Conservation (phyloP, 2,888 invertebrate species). For the Hypsopygia costalis region DNA sequence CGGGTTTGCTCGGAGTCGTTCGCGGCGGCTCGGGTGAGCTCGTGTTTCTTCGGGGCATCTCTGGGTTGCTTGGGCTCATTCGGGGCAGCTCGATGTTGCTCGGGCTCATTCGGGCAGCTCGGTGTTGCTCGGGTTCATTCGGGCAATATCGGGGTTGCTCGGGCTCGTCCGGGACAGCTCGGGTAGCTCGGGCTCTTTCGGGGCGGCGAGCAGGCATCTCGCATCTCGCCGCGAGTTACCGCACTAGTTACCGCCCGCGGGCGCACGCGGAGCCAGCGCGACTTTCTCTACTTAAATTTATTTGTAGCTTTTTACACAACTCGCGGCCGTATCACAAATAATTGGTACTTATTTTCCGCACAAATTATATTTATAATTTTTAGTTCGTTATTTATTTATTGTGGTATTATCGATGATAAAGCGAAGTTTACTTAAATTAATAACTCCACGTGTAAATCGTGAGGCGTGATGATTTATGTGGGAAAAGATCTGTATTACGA, state of each 20-base stretch:
- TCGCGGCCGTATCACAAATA: constrained; percentile 20
- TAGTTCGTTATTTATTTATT: constrained; percentile 58
- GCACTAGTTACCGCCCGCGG: constrained; percentile 52
- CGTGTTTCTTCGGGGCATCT: too few relatives aligned
- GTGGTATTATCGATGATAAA: constrained; percentile 45
- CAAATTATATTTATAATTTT: constrained; percentile 53
- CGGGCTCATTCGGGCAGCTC: not conserved
- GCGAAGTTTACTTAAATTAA: constrained; percentile 71
- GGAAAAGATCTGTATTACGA: constrained; percentile 32
- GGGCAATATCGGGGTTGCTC: too few relatives aligned
- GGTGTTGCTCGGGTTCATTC: not conserved
- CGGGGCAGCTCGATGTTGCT: too few relatives aligned
- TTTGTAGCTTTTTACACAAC: constrained; percentile 15
- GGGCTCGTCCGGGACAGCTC: not conserved
- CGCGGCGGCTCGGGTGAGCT: not conserved
- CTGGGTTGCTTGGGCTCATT: not conserved
- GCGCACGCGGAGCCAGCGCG: constrained; percentile 32
- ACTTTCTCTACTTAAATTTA: constrained; percentile 30
- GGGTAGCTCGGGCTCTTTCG: not conserved
- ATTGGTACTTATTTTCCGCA: constrained; percentile 71
- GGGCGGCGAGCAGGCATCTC: not conserved
- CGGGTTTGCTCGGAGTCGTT: not conserved
- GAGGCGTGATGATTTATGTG: constrained; percentile 23
- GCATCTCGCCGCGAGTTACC: constrained; percentile 23
- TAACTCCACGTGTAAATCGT: constrained; percentile 22